Base-by-base conservation (phyloP, 2,888 invertebrate genomes). In the Diaperis boleti region DNA sequence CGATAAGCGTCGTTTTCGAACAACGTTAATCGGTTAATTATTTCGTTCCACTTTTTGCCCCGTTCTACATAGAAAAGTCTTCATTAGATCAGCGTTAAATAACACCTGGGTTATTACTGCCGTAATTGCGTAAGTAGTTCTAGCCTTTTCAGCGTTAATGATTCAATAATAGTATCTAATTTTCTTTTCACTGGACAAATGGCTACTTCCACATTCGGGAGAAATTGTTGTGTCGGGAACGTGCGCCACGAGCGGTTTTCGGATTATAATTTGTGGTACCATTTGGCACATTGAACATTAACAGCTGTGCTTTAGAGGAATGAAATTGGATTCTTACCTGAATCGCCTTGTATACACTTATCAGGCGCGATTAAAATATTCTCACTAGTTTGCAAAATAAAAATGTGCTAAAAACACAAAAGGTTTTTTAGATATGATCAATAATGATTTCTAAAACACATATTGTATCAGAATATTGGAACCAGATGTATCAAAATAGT, bases 81-180 rank as follows among this genome's bases (percentile, higher is more conserved):
- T 56, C 55, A 56, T 56, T 56, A 44, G 56, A 49, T 49, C 54
- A 26, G n/a, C 44, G 29, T 11, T 55, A 41, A n/a, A 41, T 42
- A 41, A 41, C 17, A 15, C 17, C 17, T 18, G 17, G 56, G 45
- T 56, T 62, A 67, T 67, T 60, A 56, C 52, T 2, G 22, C 33
- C 49, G 18, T 42, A 62, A 64, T 62, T 64, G 60, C 52, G 52
- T 55, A 55, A 55, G 65, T 65, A 68, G 66, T 66, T 65, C 54
- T 59, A 63, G 54, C 44, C 52, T 52, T 55, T 56, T 59, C 59
- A 56, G 49, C 18, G 59, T 57, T 57, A 57, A 57, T 39, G 57
- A 15, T 39, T 33, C 37, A 47, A 57, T 57, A 57, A 57, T 57
- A 13, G 57, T 22, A 45, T 45, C 45, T 22, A 57, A 57, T 57